Evolutionary conservation across 1,140 invertebrate genomes (phyloP), one percentile per base, ranked within the genome.

Genomic region (Euura saliciscinereae): DNA sequence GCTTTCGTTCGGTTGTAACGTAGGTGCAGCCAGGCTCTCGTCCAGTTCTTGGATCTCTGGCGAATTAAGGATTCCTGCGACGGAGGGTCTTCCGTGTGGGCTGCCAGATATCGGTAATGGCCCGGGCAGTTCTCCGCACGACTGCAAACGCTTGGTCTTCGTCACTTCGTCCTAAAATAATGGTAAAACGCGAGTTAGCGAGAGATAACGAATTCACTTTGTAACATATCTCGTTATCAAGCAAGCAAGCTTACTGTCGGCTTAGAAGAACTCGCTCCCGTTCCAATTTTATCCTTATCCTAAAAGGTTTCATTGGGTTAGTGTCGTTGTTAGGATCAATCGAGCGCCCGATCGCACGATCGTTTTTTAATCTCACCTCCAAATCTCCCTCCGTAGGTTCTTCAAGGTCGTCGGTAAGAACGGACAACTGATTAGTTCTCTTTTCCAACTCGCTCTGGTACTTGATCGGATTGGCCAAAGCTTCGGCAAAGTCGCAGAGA

Each of bases 401-500:
- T 45, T 86, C 87, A 70, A 92, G 90, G 66, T 95, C 95, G 77
- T 98, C 97, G 0, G 95, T 97, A 73, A 99, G 90, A 71, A 97
- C 94, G 0, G 94, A 92, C 74, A 99, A 89, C 83, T 98, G 97
- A 80, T 97, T 94, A 42, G 94, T 92, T 43, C 97, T 91, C 84
- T 98, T 99, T 80, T 99, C 97, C 73, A 95, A 85, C 86, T 97
- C 95, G 79, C 95, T 97, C 84, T 99, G 95, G 87, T 98, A 99
- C 82, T 98, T 98, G 74, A 98, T 98, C 0, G 98, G 98, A 89
- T 99, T 99, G 7, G 97, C 97, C 72, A 99, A 86, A 4, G 98
- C 98, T 85, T 99, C 97, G 3, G 98, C 98, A 83, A 99, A 93
- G 81, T 98, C 97, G 73, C 94, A 96, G 68, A 95, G 90, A 75